Conservation (phyloP, 2,113 vertebrate genomes). For the Ptyas mucosa region DNA sequence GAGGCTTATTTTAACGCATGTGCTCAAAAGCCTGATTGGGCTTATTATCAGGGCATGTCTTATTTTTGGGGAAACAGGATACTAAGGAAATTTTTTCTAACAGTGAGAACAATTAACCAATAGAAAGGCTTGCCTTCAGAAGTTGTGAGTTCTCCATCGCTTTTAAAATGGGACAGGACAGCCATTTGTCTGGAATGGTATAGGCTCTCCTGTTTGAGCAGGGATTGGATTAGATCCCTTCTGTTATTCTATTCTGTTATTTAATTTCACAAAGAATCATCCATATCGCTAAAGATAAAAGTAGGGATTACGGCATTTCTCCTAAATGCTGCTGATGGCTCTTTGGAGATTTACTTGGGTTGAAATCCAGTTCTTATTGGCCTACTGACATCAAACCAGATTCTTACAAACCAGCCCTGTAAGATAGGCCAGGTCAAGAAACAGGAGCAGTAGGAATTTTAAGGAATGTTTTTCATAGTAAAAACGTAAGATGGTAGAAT, state of each 20-base stretch:
- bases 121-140: not conserved
- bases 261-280: not conserved
- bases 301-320: not conserved
- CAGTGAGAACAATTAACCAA: not conserved
- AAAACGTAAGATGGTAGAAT: not conserved
- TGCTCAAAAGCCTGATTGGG: too few relatives aligned
- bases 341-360: not conserved
- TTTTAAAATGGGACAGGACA: not conserved
- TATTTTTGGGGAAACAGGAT: too few relatives aligned
- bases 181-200: not conserved
- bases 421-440: not conserved
- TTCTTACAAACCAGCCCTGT: not conserved
- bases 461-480: not conserved
- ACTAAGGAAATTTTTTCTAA: not conserved
- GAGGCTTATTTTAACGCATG: too few relatives aligned
- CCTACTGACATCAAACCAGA: not conserved
- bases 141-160: not conserved
- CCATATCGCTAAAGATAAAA: not conserved
- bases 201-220: not conserved
- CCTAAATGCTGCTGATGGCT: not conserved
- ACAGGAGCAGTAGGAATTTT: not conserved
- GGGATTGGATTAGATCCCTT: not conserved
- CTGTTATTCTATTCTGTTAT: not conserved
- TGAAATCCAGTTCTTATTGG: not conserved
- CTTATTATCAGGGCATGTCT: too few relatives aligned